These are phyloP conservation scores for Phthorimaea operculella DNA, from an alignment of 1,140 invertebrate species.

Conservation along the genomic window DNA sequence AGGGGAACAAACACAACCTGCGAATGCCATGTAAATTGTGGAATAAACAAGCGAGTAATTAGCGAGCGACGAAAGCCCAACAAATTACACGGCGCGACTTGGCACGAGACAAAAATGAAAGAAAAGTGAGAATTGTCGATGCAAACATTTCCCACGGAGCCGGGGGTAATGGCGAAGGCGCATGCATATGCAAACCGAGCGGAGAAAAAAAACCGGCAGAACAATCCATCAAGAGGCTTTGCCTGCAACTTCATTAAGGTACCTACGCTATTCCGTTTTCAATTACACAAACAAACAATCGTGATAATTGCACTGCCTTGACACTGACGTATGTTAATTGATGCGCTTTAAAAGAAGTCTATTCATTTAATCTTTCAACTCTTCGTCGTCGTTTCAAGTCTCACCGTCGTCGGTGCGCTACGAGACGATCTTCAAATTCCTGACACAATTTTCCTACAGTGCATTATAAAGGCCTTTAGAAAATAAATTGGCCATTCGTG, in stretches of 20 bases:
- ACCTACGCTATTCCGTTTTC: slow-evolving; percentile 37
- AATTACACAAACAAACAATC: slow-evolving; percentile 53
- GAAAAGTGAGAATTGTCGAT: slow-evolving; percentile 25
- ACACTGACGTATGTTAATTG: neutral
- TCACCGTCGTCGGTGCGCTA: too few species aligned
- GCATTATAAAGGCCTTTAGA: too few species aligned
- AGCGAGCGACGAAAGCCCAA: neutral
- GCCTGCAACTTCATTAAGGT: slow-evolving; percentile 49
- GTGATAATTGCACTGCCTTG: slow-evolving; percentile 24
- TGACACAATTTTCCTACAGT: too few species aligned
- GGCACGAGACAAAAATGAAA: slow-evolving; percentile 35
- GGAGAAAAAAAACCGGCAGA: slow-evolving; percentile 18
- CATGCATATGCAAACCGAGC: neutral
- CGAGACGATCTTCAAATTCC: too few species aligned
- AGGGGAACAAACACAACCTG: neutral
- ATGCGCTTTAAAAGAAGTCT: neutral
- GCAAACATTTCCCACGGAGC: slow-evolving; percentile 25
- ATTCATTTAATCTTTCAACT: too few species aligned
- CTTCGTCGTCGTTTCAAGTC: too few species aligned
- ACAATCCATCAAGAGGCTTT: slow-evolving; percentile 52
- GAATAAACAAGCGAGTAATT: slow-evolving; percentile 1
- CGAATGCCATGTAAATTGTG: neutral
- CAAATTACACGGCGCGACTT: slow-evolving; percentile 9
- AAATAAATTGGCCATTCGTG: too few species aligned
- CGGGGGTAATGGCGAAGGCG: neutral